These are phyloP conservation scores for Philaethria dido DNA, from an alignment of 2,888 invertebrate species.

Conservation along the genomic window DNA sequence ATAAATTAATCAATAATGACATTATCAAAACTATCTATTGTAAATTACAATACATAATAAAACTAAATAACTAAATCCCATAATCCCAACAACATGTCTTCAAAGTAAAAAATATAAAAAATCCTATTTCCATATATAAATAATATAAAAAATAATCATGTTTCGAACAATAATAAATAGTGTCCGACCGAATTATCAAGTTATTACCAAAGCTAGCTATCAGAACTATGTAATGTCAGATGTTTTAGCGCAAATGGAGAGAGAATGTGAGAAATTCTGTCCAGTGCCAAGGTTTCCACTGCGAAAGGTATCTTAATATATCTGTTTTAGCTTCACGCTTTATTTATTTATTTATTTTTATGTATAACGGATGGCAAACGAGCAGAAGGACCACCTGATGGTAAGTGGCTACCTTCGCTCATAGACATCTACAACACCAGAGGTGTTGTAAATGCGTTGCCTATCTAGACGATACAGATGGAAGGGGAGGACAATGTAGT, in stretches of 20 bases:
- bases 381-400: too few species aligned
- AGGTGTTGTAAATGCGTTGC: too few species aligned
- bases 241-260: conserved; percentile 60
- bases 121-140: not conserved
- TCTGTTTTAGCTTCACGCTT: too few species aligned
- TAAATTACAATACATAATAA: not conserved
- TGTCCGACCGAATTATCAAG: conserved; percentile 32
- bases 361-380: too few species aligned
- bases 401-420: too few species aligned
- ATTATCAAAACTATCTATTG: not conserved
- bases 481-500: too few species aligned
- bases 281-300: conserved; percentile 60
- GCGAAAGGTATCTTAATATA: conserved; percentile 58
- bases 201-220: conserved; percentile 49
- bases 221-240: conserved; percentile 66
- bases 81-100: conserved; percentile 1
- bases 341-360: too few species aligned
- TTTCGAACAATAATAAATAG: conserved; percentile 44
- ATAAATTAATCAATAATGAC: conserved; percentile 8
- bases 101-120: not conserved
- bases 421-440: too few species aligned
- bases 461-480: too few species aligned
- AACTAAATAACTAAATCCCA: not conserved
- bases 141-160: conserved; percentile 25
- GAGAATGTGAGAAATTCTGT: conserved; percentile 62